A percentile compares a stretch with the other conserved stretches of the same genome.
phyloP scores from a whole-genome alignment of 1,140 invertebrate species.

The Bilobella aurantiaca region DNA sequence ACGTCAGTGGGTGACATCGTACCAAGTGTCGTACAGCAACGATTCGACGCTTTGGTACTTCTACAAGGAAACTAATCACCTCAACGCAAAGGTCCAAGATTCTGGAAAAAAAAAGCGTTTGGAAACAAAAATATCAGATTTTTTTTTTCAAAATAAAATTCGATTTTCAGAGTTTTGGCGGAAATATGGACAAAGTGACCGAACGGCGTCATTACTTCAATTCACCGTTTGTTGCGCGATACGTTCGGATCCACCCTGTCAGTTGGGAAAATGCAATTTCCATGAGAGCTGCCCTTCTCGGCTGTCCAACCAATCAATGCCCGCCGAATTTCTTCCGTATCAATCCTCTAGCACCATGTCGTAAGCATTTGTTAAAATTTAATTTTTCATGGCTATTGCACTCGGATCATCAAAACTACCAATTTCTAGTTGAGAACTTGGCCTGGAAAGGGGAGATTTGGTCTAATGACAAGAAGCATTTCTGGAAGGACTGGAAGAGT shows the following conservation, averaged over 20 bases:
- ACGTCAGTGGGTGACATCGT: constrained; percentile 49
- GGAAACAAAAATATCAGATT: background rate
- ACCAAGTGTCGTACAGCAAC: constrained; percentile 49
- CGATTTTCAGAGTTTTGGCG: constrained; percentile 44
- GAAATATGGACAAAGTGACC: constrained; percentile 48
- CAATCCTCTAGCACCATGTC: constrained; percentile 45
- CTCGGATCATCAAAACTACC: background rate
- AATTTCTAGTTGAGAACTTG: constrained; percentile 46
- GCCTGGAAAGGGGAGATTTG: constrained; percentile 47
- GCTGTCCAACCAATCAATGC: constrained; percentile 46
- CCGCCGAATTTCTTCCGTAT: constrained; percentile 45
- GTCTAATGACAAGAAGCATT: constrained; percentile 49
- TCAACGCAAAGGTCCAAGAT: constrained; percentile 46
- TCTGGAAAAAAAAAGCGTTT: background rate
- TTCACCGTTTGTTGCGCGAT: constrained; percentile 46
- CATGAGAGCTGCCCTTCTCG: constrained; percentile 46
- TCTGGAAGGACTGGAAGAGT: constrained; percentile 41
- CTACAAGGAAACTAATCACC: constrained; percentile 49
- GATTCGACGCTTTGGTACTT: constrained; percentile 47
- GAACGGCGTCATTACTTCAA: constrained; percentile 48
- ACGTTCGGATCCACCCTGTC: constrained; percentile 46
- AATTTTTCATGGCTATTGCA: no score
- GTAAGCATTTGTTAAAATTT: constrained; percentile 41
- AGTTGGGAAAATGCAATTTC: constrained; percentile 46
- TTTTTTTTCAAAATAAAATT: background rate